These are phyloP conservation scores for Drosophila testacea DNA, from an alignment of 2,888 invertebrate genomes.

Conservation along the genomic window DNA sequence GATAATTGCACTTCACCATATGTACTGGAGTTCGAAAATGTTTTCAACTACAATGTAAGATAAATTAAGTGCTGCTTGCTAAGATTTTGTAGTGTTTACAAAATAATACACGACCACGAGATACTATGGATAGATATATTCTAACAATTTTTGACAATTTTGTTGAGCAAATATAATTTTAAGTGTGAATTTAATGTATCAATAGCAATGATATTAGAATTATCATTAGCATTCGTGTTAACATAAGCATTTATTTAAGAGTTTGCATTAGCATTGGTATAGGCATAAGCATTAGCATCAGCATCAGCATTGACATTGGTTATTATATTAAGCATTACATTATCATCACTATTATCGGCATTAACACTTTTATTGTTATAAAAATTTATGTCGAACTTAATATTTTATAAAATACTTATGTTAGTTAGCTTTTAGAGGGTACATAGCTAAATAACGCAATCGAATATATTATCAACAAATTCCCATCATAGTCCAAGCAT, in stretches of 20 bases:
- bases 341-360: background rate
- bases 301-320: background rate
- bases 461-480: background rate
- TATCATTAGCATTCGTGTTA: background rate
- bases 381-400: background rate
- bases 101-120: background rate
- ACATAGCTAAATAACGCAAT: background rate
- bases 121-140: conserved; percentile 1
- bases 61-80: conserved; percentile 9
- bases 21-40: conserved; percentile 6
- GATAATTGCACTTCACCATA: conserved; percentile 24
- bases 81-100: background rate
- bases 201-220: background rate
- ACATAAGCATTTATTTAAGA: background rate
- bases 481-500: background rate
- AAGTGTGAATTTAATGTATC: background rate
- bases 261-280: background rate
- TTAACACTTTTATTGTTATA: background rate
- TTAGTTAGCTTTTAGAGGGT: background rate
- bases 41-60: conserved; percentile 39
- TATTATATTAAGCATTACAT: background rate
- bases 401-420: background rate
- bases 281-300: background rate
- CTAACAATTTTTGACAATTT: background rate
- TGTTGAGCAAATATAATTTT: background rate